phyloP scores from a whole-genome alignment of 2,888 invertebrate species.

The Aleiodes alternator region DNA sequence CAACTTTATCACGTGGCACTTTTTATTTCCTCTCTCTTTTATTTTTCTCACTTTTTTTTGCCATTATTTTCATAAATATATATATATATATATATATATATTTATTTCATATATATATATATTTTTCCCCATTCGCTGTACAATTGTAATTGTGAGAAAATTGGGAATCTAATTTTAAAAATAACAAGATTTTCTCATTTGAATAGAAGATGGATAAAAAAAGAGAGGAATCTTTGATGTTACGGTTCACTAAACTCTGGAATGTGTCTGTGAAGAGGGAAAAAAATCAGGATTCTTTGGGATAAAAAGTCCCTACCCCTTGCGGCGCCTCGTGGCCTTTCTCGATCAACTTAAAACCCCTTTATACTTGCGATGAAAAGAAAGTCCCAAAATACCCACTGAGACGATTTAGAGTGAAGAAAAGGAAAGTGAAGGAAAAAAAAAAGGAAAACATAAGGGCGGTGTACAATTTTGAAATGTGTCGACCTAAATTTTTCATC shows the following conservation, averaged over 20 bases:
- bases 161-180: constrained; percentile 19
- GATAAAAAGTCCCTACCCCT: constrained; percentile 31
- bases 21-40: constrained; percentile 25
- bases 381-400: constrained; percentile 34
- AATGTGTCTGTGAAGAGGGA: neutral
- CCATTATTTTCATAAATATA: constrained; percentile 15
- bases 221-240: constrained; percentile 32
- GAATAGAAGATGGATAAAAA: constrained; percentile 10
- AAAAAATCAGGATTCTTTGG: constrained; percentile 26
- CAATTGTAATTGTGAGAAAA: constrained; percentile 18
- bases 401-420: constrained; percentile 2
- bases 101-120: neutral
- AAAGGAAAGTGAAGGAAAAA: constrained; percentile 23
- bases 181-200: constrained; percentile 18
- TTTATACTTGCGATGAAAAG: constrained; percentile 37
- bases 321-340: constrained; percentile 39
- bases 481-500: constrained; percentile 33
- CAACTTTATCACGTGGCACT: constrained; percentile 35
- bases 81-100: neutral
- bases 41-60: constrained; percentile 6
- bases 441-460: constrained; percentile 18
- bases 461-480: constrained; percentile 21
- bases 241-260: constrained; percentile 28
- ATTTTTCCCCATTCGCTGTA: neutral
- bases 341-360: constrained; percentile 40